Evolutionary conservation across 1,140 invertebrate genomes (phyloP).

Genomic region (Drosophila fuyamai): DNA sequence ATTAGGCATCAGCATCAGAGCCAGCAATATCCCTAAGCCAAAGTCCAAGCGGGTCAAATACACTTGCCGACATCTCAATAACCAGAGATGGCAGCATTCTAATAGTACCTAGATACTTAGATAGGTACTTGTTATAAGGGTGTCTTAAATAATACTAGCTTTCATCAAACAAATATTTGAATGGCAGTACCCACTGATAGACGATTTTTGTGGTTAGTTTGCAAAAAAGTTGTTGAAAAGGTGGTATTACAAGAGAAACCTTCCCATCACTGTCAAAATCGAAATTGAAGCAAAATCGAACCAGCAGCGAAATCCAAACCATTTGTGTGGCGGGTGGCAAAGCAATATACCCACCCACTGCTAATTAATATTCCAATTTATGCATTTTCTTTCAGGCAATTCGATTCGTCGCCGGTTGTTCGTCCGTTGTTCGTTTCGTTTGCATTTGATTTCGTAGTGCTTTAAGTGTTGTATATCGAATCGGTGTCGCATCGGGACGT

Average conservation of each 20-base stretch:
- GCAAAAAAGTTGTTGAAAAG: not conserved
- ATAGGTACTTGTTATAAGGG: not conserved
- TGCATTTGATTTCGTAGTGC: slow-evolving; percentile 39
- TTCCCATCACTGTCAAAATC: slow-evolving; percentile 9
- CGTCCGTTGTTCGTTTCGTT: slow-evolving; percentile 20
- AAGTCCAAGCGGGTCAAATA: slow-evolving; percentile 65
- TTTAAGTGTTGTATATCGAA: slow-evolving; percentile 28
- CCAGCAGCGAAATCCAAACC: slow-evolving; percentile 47
- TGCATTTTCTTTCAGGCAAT: slow-evolving; percentile 67
- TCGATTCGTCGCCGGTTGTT: slow-evolving; percentile 50
- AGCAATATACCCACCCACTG: slow-evolving; percentile 23
- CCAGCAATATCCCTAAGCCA: slow-evolving; percentile 38
- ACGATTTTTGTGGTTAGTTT: too few relatives aligned
- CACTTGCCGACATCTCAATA: slow-evolving; percentile 45
- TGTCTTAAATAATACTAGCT: too few relatives aligned
- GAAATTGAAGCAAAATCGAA: slow-evolving; percentile 18
- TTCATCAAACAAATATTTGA: too few relatives aligned
- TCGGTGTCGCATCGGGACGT: slow-evolving; percentile 23
- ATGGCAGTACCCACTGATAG: too few relatives aligned
- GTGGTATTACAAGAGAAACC: not conserved
- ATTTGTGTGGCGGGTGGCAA: slow-evolving; percentile 55
- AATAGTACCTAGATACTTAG: not conserved
- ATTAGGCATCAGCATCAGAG: slow-evolving; percentile 57
- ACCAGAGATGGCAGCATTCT: slow-evolving; percentile 18
- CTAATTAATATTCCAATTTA: slow-evolving; percentile 59